Conservation (phyloP, 2,888 invertebrate genomes). For the Zaprionus bogoriensis region DNA sequence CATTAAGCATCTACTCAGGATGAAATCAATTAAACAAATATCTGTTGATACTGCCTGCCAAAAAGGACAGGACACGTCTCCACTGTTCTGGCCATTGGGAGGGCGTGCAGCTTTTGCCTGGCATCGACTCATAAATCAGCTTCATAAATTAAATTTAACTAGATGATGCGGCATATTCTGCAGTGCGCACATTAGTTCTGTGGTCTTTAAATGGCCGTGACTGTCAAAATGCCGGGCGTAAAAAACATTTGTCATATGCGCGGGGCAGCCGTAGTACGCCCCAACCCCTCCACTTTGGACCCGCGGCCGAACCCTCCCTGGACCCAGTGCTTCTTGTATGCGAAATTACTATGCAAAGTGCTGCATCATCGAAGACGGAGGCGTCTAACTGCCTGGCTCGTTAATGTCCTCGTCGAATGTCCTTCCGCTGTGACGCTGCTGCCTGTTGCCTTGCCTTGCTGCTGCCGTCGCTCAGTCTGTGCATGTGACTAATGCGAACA, state of each 20-base stretch:
- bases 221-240: conserved; percentile 53
- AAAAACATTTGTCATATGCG: conserved; percentile 67
- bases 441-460: conserved; percentile 28
- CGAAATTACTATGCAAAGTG: conserved; percentile 69
- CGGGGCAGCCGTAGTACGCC: conserved; percentile 8
- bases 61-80: conserved; percentile 13
- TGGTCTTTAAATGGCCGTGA: conserved; percentile 66
- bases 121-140: conserved; percentile 49
- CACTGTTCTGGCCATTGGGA: conserved; percentile 7
- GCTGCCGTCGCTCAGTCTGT: conserved; percentile 35
- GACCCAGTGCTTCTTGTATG: background rate
- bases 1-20: background rate
- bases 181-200: conserved; percentile 15
- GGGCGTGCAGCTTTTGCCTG: background rate
- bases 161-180: conserved; percentile 52
- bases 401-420: conserved; percentile 61
- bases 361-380: conserved; percentile 50
- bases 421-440: conserved; percentile 30
- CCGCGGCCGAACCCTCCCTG: too few relatives aligned
- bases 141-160: conserved; percentile 56
- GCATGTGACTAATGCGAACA: conserved; percentile 74
- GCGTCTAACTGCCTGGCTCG: conserved; percentile 75
- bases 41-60: background rate
- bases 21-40: background rate
- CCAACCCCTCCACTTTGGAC: too few relatives aligned